Evolutionary conservation across 2,113 vertebrate species (phyloP), one percentile per base, ranked within the genome.

Genomic region (Syrmaticus mikado): DNA sequence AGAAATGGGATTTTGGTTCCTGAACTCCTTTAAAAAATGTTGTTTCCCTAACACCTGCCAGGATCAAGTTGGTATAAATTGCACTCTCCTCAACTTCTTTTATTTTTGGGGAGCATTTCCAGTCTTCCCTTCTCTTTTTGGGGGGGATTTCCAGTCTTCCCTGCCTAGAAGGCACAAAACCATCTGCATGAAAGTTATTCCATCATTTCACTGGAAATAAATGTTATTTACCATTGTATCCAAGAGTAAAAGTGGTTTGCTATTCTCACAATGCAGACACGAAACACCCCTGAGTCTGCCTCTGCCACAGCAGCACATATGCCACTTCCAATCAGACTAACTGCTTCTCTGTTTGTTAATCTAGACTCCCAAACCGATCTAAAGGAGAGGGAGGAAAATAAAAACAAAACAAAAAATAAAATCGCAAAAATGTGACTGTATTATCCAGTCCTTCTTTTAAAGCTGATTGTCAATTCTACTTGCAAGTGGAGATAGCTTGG

Each of bases 291-390:
- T 71, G 79, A 83, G 72, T 62, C 55, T 92, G 73, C 74, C 52
- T 77, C 48, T 6, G 8, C 79, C 90, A 58, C 80, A 85, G 64
- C 67, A 93, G 60, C 95, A 88, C 64, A 57, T 40, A 55, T 57
- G 71, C 71, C 77, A 89, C 77, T 92, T 91, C 82, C 90, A 93
- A 94, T 92, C 91, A 90, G 85, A 85, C 76, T 85, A 89, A 80
- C 67, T 89, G 89, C 90, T 88, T 73, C 80, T 81, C 73, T 78
- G 38, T 81, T 92, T 87, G 75, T 82, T 95, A 80, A 82, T 82
- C 76, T 60, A 48, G 95, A 78, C 40, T 91, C 74, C 86, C 67
- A 89, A 87, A 82, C 34, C 53, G 52, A 80, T 66, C 55, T 9
- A 62, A 50, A 36, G 52, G 43, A 43, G 61, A 38, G n/a, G 28